Percentiles rank a stretch among this genome's conserved stretches.
phyloP scores from a whole-genome alignment of 1,140 invertebrate species.

The Elymnias hypermnestra region DNA sequence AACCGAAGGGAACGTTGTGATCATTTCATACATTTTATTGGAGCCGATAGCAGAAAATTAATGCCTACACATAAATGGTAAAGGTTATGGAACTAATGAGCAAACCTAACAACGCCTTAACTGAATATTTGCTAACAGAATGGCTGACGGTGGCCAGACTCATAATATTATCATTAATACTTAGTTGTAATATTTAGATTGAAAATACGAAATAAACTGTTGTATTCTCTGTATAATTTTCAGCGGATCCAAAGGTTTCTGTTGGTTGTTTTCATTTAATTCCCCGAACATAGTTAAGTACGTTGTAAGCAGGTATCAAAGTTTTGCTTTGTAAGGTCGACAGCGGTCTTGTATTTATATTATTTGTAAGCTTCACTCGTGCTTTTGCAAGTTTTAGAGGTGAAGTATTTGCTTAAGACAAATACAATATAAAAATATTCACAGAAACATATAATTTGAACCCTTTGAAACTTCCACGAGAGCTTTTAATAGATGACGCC shows the following conservation, averaged over 20 bases:
- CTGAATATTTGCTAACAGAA: neutral
- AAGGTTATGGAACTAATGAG: neutral
- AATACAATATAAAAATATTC: slow-evolving; percentile 10
- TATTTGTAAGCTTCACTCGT: slow-evolving; percentile 13
- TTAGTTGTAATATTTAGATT: slow-evolving; percentile 4
- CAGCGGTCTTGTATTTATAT: slow-evolving; percentile 24
- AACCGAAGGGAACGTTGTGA: too few species aligned
- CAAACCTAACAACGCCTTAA: neutral
- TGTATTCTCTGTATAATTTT: slow-evolving; percentile 8
- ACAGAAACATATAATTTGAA: too few species aligned
- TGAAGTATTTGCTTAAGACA: slow-evolving; percentile 18
- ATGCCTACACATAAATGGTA: neutral
- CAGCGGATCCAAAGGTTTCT: slow-evolving; percentile 17
- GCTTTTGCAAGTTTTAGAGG: slow-evolving; percentile 17
- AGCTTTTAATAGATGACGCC: too few species aligned
- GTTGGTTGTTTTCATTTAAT: slow-evolving; percentile 26
- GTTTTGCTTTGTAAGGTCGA: slow-evolving; percentile 21
- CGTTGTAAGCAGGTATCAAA: slow-evolving; percentile 14
- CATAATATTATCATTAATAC: neutral
- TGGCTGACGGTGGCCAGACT: neutral
- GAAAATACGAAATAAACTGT: slow-evolving; percentile 10
- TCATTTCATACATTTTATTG: too few species aligned
- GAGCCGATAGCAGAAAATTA: neutral
- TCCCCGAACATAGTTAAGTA: slow-evolving; percentile 23
- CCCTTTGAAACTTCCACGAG: too few species aligned